phyloP scores from a whole-genome alignment of 2,113 vertebrate genomes.

The Actenoides hombroni region DNA sequence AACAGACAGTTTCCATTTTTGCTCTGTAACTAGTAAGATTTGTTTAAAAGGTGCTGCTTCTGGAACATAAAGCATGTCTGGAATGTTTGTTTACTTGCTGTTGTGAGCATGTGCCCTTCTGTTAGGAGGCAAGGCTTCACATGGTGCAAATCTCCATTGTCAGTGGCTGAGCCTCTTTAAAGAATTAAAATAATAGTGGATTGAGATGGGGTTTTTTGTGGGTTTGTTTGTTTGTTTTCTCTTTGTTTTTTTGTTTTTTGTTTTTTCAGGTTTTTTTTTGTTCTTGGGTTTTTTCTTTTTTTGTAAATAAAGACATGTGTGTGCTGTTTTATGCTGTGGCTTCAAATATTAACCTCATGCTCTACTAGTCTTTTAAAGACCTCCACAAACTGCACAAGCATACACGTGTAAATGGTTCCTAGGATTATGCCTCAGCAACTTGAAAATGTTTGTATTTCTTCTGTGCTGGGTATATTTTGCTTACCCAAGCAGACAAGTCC shows the following conservation, averaged over 20 bases:
- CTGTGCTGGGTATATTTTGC: slow-evolving; percentile 64
- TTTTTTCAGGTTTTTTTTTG: not conserved
- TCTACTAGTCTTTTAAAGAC: slow-evolving; percentile 30
- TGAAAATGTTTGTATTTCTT: slow-evolving; percentile 72
- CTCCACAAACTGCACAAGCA: not conserved
- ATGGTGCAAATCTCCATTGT: not conserved
- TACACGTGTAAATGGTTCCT: slow-evolving; percentile 1
- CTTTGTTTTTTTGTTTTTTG: not conserved
- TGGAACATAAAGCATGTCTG: slow-evolving; percentile 60
- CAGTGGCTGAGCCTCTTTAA: slow-evolving; percentile 15
- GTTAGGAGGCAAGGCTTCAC: slow-evolving; percentile 38
- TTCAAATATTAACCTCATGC: slow-evolving; percentile 20
- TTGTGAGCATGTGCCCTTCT: slow-evolving; percentile 59
- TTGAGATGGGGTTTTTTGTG: not conserved
- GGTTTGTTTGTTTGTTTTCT: too few relatives aligned
- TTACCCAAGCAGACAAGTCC: slow-evolving; percentile 67
- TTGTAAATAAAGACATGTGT: not conserved
- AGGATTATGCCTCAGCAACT: slow-evolving; percentile 59
- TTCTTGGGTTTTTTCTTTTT: not conserved
- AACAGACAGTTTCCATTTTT: slow-evolving; percentile 79
- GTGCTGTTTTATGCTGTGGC: not conserved
- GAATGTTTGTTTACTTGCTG: slow-evolving; percentile 69
- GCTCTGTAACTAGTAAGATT: slow-evolving; percentile 74
- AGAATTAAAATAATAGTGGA: slow-evolving; percentile 17
- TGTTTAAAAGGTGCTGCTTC: slow-evolving; percentile 69